Evolutionary conservation across 2,888 invertebrate species (phyloP).

Genomic region (Steinernema scapterisci): DNA sequence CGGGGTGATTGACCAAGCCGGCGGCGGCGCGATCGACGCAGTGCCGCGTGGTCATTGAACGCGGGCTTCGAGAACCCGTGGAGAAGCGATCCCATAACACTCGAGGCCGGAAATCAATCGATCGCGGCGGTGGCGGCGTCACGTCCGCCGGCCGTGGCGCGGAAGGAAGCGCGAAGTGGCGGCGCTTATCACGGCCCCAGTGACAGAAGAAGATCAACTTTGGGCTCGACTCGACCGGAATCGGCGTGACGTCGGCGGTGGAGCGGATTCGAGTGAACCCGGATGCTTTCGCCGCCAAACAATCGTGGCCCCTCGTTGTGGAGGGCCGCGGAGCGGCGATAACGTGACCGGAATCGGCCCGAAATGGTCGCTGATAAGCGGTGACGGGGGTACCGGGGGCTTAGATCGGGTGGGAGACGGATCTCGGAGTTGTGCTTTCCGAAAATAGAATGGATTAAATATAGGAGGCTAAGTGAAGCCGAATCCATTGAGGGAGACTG

Average conservation of each 20-base stretch:
- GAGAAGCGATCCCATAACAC: slow-evolving; percentile 20
- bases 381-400: background rate
- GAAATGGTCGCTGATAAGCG: slow-evolving; percentile 11
- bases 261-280: slow-evolving; percentile 4
- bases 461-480: too few species aligned
- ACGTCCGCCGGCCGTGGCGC: background rate
- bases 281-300: slow-evolving; percentile 5
- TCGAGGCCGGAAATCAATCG: slow-evolving; percentile 14
- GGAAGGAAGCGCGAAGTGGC: background rate
- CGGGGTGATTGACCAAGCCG: background rate
- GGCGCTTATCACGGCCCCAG: background rate
- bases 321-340: background rate
- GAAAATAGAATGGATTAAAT: too few species aligned
- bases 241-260: background rate
- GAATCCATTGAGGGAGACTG: background rate
- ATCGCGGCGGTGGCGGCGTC: background rate
- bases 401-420: too few species aligned
- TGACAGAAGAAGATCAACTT: background rate
- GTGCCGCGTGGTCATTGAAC: background rate
- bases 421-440: too few species aligned
- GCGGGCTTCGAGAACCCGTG: background rate
- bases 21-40: background rate
- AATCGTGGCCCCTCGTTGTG: background rate
- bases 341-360: background rate
- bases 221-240: background rate